These are phyloP conservation scores for Oxystoma pomonae DNA, from an alignment of 2,888 invertebrate genomes.

Conservation along the genomic window DNA sequence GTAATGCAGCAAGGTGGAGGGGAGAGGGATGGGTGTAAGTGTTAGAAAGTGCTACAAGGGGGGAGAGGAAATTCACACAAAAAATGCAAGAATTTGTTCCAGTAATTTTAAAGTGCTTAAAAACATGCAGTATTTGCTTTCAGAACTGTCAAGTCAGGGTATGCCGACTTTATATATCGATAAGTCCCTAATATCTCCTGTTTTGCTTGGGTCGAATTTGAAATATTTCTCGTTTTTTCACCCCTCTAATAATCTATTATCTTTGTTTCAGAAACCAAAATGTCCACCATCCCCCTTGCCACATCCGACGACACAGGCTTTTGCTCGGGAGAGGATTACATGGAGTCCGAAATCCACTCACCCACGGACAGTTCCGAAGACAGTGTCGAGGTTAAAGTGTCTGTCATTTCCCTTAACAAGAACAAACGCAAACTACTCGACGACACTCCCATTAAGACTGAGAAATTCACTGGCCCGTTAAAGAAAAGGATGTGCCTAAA, in stretches of 20 bases:
- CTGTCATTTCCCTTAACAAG: slow-evolving; percentile 59
- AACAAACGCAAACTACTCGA: slow-evolving; percentile 54
- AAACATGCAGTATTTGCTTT: too few species aligned
- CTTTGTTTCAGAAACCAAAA: slow-evolving; percentile 54
- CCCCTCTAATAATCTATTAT: slow-evolving; percentile 14
- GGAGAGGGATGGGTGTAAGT: too few species aligned
- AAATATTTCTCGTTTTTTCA: too few species aligned
- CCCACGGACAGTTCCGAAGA: slow-evolving; percentile 63
- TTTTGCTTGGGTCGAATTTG: too few species aligned
- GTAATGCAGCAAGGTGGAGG: too few species aligned
- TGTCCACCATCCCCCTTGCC: slow-evolving; percentile 43
- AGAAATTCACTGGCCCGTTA: slow-evolving; percentile 53
- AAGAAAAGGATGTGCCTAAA: slow-evolving; percentile 67
- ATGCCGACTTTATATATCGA: too few species aligned
- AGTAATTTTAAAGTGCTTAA: too few species aligned
- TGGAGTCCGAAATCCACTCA: slow-evolving; percentile 52
- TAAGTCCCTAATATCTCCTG: too few species aligned
- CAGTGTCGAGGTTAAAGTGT: slow-evolving; percentile 61
- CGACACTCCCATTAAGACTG: slow-evolving; percentile 60
- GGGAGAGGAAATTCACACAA: too few species aligned
- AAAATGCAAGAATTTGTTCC: too few species aligned
- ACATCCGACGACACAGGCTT: slow-evolving; percentile 64
- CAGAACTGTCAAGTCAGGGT: too few species aligned
- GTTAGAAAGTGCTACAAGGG: too few species aligned
- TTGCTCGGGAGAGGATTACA: slow-evolving; percentile 63